Evolutionary conservation across 2,113 vertebrate genomes (phyloP), one percentile per base, ranked within the genome.

Genomic region (zebrafish (Danio rerio)): DNA sequence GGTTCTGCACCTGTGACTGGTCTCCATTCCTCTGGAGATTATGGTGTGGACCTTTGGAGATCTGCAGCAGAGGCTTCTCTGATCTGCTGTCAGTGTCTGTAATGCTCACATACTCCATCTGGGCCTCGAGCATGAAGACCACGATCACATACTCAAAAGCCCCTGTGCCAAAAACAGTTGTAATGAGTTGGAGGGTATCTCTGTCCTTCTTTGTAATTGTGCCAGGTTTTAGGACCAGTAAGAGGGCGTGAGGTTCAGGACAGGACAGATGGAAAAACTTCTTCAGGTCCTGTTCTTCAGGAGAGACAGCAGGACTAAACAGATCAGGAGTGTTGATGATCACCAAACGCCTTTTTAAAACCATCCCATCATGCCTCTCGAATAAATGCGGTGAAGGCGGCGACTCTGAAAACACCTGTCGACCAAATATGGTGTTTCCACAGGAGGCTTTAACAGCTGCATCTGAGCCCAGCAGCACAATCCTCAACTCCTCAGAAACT

Each of bases 311-410:
- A n/a, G 16, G 5, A 56, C 18, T 42, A 45, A 59, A 13, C 65
- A 80, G 42, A 47, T 58, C 52, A 45, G 78, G 58, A 20, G 78
- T 70, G 40, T 69, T 70, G 78, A 70, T 70, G 15, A 80, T 53
- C 43, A 68, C n/a, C 15, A 70, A 15, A 9, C 16, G 31, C 52
- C 78, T 80, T 40, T 68, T 52, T 40, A 40, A 8, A 7, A 78
- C 47, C 10, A 40, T 20, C 8, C 61, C 76, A 52, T 40, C 61
- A 66, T 78, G 59, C 5, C 16, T 63, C 21, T 78, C 76, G 66
- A 15, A 49, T 13, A 11, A 62, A 9, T 52, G 43, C 5, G 49
- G 18, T 2, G 71, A 58, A 11, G 43, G 5, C 40, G 16, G 13
- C 5, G 16, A 47, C 16, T 69, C 66, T 69, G 43, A 69, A 6